Evolutionary conservation across 2,797 vertebrate genomes (phyloP).

Genomic region (Threskiornis aethiopicus): DNA sequence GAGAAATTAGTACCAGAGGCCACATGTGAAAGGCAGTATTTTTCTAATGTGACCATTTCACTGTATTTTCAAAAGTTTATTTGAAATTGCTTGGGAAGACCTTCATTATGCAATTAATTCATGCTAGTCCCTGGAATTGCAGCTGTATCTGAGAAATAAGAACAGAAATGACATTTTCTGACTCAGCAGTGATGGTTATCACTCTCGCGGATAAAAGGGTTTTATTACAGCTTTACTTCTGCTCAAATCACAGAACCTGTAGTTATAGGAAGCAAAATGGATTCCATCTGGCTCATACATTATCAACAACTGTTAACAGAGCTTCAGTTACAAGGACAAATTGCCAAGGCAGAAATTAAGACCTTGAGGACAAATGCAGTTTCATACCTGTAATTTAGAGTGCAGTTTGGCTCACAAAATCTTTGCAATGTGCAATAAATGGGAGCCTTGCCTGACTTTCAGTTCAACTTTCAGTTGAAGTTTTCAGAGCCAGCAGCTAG

Average conservation of each 20-base stretch:
- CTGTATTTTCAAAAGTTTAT: neutral
- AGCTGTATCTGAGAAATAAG: neutral
- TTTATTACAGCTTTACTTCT: constrained; percentile 16
- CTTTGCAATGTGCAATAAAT: neutral
- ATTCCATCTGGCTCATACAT: neutral
- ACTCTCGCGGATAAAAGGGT: neutral
- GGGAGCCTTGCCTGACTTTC: neutral
- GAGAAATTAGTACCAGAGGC: neutral
- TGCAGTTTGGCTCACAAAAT: neutral
- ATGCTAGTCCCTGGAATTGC: neutral
- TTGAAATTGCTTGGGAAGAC: neutral
- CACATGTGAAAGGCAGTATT: neutral
- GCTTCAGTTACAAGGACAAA: neutral
- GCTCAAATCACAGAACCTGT: neutral
- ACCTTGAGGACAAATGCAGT: constrained; percentile 15
- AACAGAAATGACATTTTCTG: neutral
- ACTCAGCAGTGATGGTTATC: neutral
- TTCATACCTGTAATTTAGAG: constrained; percentile 30
- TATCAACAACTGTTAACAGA: neutral
- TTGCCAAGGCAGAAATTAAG: neutral
- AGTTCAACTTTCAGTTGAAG: neutral
- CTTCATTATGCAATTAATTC: neutral
- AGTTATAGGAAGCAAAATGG: neutral
- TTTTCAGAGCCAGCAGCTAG: neutral
- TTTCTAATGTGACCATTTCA: neutral